phyloP scores from a whole-genome alignment of 1,140 invertebrate genomes.

The Trichoplusia ni region DNA sequence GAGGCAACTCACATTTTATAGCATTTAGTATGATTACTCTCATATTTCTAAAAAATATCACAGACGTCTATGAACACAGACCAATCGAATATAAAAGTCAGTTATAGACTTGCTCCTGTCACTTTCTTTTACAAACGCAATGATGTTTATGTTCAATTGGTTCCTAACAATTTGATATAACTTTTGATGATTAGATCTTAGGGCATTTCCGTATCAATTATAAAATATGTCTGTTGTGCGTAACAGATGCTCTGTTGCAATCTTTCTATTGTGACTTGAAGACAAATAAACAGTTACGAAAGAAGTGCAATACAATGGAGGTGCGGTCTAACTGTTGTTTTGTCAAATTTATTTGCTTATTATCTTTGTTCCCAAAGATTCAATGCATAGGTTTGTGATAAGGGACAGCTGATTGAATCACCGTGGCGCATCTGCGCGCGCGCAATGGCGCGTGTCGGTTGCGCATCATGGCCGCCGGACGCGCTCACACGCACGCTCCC shows the following conservation, averaged over 20 bases:
- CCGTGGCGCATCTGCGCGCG: conserved; percentile 15
- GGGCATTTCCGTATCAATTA: too few species aligned
- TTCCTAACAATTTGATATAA: neutral
- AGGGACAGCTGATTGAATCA: conserved; percentile 18
- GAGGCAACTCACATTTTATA: conserved; percentile 22
- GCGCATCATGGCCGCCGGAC: conserved; percentile 49
- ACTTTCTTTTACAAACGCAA: conserved; percentile 5
- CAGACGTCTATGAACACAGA: neutral
- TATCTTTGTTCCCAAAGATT: neutral
- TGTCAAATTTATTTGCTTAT: neutral
- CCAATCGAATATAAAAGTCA: neutral
- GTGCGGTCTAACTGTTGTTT: neutral
- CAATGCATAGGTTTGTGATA: neutral
- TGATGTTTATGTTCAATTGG: neutral
- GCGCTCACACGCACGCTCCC: conserved; percentile 43
- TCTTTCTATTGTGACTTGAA: too few species aligned
- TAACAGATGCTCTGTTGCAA: too few species aligned
- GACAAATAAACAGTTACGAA: too few species aligned
- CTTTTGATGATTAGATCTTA: too few species aligned
- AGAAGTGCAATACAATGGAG: too few species aligned
- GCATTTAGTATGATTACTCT: conserved; percentile 23
- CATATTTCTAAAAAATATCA: conserved; percentile 2
- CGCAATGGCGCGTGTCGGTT: conserved; percentile 54
- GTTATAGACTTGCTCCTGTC: neutral
- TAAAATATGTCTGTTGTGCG: too few species aligned